These are phyloP conservation scores for Echiichthys vipera DNA, from an alignment of 2,797 vertebrate genomes.

Conservation along the genomic window DNA sequence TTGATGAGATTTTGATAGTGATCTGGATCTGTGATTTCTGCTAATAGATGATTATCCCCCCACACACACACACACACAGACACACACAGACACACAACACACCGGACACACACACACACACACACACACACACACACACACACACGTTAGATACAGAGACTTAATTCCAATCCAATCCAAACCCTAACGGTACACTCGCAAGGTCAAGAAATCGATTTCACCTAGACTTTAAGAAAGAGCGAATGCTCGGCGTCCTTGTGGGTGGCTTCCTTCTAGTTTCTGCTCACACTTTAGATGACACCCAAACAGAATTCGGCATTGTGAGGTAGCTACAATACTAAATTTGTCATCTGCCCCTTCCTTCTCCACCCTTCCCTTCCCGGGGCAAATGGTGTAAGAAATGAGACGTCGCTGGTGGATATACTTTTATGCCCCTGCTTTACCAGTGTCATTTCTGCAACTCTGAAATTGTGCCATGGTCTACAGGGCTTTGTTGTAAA, in stretches of 20 bases:
- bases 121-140: too few species aligned
- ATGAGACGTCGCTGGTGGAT: constrained; percentile 64
- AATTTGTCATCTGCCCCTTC: constrained; percentile 45
- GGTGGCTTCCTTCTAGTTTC: constrained; percentile 15
- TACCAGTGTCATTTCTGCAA: constrained; percentile 68
- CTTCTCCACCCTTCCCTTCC: constrained; percentile 13
- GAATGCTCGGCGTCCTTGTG: constrained; percentile 39
- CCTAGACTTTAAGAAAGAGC: constrained; percentile 56
- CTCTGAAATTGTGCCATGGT: constrained; percentile 75
- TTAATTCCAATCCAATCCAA: constrained; percentile 76
- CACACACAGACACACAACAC: too few species aligned
- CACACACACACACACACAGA: too few species aligned
- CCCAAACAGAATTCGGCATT: constrained; percentile 23
- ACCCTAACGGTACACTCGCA: constrained; percentile 27
- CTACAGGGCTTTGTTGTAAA: constrained; percentile 79
- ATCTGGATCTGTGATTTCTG: constrained; percentile 73
- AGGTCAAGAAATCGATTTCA: constrained; percentile 76
- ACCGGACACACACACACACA: too few species aligned
- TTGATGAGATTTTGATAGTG: constrained; percentile 75
- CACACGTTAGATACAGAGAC: constrained; percentile 63
- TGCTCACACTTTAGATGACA: constrained; percentile 25
- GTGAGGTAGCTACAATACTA: constrained; percentile 32
- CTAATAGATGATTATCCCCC: constrained; percentile 67
- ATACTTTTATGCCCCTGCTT: constrained; percentile 71
- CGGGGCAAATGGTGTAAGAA: constrained; percentile 64